A percentile compares a stretch with the other conserved stretches of the same genome.
phyloP scores from a whole-genome alignment of 2,113 vertebrate species.

The Ginglymostoma cirratum region DNA sequence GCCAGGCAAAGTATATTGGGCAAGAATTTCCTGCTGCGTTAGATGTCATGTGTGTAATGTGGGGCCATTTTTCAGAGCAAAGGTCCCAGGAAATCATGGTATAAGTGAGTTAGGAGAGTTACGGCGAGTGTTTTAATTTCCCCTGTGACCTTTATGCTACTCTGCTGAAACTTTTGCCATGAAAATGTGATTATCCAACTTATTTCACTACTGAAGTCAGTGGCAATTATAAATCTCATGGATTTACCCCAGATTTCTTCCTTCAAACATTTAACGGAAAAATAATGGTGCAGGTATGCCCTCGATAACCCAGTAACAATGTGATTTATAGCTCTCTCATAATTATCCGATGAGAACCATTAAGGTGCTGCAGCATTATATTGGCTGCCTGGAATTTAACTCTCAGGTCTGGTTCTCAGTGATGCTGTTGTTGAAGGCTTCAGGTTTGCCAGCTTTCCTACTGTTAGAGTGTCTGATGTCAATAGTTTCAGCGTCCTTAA shows the following conservation, averaged over 20 bases:
- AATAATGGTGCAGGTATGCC: not conserved
- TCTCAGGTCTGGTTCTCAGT: not conserved
- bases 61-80: not conserved
- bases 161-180: not conserved
- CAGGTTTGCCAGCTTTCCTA: not conserved
- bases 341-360: not conserved
- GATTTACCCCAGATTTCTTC: not conserved
- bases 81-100: not conserved
- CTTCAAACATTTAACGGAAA: not conserved
- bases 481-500: not conserved
- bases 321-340: constrained; percentile 3
- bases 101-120: not conserved
- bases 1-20: not conserved
- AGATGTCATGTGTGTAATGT: not conserved
- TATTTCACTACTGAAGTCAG: not conserved
- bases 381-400: not conserved
- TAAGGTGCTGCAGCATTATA: not conserved
- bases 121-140: not conserved
- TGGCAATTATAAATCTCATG: not conserved
- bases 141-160: not conserved
- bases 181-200: not conserved
- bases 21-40: not conserved
- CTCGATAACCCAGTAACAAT: not conserved
- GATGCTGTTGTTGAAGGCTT: not conserved
- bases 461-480: not conserved